Base-by-base conservation (phyloP, 2,113 vertebrate genomes). In the Erpornis zantholeuca region DNA sequence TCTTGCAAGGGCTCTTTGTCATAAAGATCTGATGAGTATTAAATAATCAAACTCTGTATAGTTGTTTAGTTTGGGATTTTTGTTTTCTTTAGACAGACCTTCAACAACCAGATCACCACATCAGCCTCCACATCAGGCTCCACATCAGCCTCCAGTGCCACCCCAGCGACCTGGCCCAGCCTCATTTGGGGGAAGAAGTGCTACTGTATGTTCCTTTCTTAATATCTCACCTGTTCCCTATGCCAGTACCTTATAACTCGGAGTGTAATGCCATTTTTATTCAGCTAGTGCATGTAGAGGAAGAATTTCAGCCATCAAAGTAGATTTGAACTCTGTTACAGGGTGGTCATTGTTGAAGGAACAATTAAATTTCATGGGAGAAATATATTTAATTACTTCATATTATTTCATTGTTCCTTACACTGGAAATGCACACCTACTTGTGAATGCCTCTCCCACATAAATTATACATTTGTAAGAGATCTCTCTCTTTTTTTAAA, bases 71-170 rank as follows among this genome's bases (percentile, higher is more conserved):
- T 81, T 86, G 38, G 27, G 12, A 36, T 60, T 85, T 68, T 63
- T 54, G 29, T 91, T 92, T 77, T 94, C 69, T 81, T 57, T 86
- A 98, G 98, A 98, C 76, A 95, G 98, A 66, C 96, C 97, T 52
- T 27, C 93, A 8, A 66, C 95, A 5, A 78, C 91, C 31, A 98
- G 97, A 79, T 57, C 65, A 54, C 35, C 79, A 5, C 97, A 93
- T 40, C 98, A 98, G 81, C 98, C 98, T 44, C 36, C 79, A 5
- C 97, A 93, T 40, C 98, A 98, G 81, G 98, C 98, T 33, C 98
- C 98, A 6, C 97, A 92, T 42, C 98, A 98, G 81, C 98, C 98
- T n/a, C 98, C 98, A 6, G 82, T 98, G 50, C 98, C 98, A 2
- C 98, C 98, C 1, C 98, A 98, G 82, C 90, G 98, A 64, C 98